Conservation (phyloP, 2,888 invertebrate genomes). For the Mesoligia furuncula region DNA sequence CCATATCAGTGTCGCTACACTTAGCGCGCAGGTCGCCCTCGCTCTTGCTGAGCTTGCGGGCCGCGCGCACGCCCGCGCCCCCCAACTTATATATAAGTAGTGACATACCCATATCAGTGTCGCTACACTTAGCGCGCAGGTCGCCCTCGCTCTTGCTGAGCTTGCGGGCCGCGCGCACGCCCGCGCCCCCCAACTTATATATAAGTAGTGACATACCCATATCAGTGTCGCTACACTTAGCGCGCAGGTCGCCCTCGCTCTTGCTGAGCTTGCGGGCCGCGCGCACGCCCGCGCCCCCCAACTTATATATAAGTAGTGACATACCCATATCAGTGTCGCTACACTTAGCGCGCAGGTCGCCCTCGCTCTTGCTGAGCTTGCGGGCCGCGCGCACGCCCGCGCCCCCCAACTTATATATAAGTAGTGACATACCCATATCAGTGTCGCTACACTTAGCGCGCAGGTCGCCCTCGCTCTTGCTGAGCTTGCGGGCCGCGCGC, state of each 20-base stretch:
- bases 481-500: conserved; percentile 69
- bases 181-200: conserved; percentile 58
- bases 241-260: conserved; percentile 82
- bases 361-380: conserved; percentile 82
- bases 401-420: too few relatives aligned
- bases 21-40: conserved; percentile 79
- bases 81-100: too few relatives aligned
- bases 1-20: conserved; percentile 65
- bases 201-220: too few relatives aligned
- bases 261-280: conserved; percentile 74
- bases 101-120: conserved; percentile 66
- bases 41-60: conserved; percentile 78
- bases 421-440: too few relatives aligned
- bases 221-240: conserved; percentile 64
- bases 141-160: conserved; percentile 84
- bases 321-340: conserved; percentile 66
- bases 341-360: conserved; percentile 75
- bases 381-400: conserved; percentile 56
- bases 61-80: conserved; percentile 52
- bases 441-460: conserved; percentile 65
- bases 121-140: conserved; percentile 69
- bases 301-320: too few relatives aligned
- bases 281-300: conserved; percentile 58
- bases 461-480: conserved; percentile 84
- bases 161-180: conserved; percentile 61